Evolutionary conservation across 2,888 invertebrate genomes (phyloP).

Genomic region (Phaedon cochleariae): DNA sequence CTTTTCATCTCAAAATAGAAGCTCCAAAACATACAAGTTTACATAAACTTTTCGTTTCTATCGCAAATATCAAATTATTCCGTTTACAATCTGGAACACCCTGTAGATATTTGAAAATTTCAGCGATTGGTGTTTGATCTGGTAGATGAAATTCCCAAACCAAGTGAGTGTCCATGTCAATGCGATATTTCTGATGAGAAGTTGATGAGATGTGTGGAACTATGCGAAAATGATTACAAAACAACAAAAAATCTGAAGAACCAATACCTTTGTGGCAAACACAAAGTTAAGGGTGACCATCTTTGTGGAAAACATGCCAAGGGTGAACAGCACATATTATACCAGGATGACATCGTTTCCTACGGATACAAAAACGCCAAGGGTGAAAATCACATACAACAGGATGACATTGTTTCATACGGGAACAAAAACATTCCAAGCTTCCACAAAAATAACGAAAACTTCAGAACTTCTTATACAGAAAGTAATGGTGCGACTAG

Average conservation of each 20-base stretch:
- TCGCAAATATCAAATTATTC: too few species aligned
- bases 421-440: neutral
- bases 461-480: constrained; percentile 37
- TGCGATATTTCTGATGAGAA: constrained; percentile 3
- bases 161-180: constrained; percentile 26
- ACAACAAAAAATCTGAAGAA: constrained; percentile 3
- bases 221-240: constrained; percentile 1
- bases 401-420: constrained; percentile 10
- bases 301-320: neutral
- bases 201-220: neutral
- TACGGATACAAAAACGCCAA: neutral
- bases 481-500: constrained; percentile 50
- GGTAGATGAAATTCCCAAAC: constrained; percentile 53
- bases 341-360: constrained; percentile 8
- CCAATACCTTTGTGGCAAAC: constrained; percentile 1
- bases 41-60: too few species aligned
- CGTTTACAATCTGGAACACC: too few species aligned
- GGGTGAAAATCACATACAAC: neutral
- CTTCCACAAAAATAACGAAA: constrained; percentile 11
- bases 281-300: neutral
- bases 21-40: too few species aligned
- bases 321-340: neutral
- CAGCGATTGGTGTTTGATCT: constrained; percentile 59
- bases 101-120: constrained; percentile 21
- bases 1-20: too few species aligned